Evolutionary conservation across 1,140 invertebrate species (phyloP).

Genomic region (Conus ventricosus): DNA sequence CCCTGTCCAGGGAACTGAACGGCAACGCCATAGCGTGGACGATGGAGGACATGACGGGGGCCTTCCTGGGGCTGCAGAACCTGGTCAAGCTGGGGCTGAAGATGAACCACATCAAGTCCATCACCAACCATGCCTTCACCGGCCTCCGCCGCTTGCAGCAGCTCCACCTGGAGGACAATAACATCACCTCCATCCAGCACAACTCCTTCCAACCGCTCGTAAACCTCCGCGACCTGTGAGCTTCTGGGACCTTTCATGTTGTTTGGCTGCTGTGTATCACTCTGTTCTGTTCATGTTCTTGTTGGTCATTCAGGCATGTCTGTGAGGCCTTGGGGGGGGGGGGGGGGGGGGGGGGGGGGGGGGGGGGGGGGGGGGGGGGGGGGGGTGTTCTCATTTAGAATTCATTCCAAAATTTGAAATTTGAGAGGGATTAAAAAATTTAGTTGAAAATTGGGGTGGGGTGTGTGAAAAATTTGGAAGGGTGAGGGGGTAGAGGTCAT

Average conservation of each 20-base stretch:
- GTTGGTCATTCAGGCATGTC: too few relatives aligned
- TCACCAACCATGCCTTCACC: slow-evolving; percentile 88
- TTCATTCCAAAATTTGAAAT: too few relatives aligned
- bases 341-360: too few relatives aligned
- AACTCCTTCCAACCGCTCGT: slow-evolving; percentile 62
- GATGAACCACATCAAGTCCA: slow-evolving; percentile 89
- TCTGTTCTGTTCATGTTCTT: too few relatives aligned
- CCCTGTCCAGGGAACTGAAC: slow-evolving; percentile 81
- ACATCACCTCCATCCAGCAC: slow-evolving; percentile 60
- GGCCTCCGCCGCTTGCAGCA: slow-evolving; percentile 74
- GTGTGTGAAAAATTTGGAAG: too few relatives aligned
- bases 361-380: too few relatives aligned
- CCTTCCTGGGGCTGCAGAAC: slow-evolving; percentile 85
- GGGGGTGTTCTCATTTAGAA: too few relatives aligned
- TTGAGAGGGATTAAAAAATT: too few relatives aligned
- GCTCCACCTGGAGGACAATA: slow-evolving; percentile 59
- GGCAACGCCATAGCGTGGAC: slow-evolving; percentile 92
- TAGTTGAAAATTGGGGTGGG: too few relatives aligned
- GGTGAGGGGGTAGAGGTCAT: too few relatives aligned
- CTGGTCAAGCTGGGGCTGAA: slow-evolving; percentile 84
- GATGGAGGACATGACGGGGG: slow-evolving; percentile 89
- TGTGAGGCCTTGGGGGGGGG: too few relatives aligned
- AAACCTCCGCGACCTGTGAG: slow-evolving; percentile 73
- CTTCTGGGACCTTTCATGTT: slow-evolving; percentile 16
- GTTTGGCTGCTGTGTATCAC: too few relatives aligned